Evolutionary conservation across 2,797 vertebrate genomes (phyloP).

Genomic region (Setipinna tenuifilis): DNA sequence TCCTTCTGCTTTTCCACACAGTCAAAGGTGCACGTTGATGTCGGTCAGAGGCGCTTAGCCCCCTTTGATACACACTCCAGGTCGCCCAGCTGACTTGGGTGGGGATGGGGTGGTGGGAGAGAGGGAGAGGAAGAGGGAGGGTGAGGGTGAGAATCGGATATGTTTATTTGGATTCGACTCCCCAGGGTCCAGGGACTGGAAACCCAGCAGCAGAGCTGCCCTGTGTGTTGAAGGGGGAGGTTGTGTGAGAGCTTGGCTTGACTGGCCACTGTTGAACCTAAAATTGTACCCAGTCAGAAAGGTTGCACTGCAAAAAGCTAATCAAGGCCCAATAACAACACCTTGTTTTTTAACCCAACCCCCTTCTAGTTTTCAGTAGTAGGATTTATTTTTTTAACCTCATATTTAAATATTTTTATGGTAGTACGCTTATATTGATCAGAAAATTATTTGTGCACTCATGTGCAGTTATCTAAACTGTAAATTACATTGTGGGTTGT

Average conservation of each 20-base stretch:
- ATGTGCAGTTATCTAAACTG: no score
- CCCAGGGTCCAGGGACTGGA: constrained; percentile 46
- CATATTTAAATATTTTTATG: no score
- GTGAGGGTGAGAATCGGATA: constrained; percentile 58
- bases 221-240: not conserved
- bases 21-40: constrained; percentile 26
- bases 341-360: no score
- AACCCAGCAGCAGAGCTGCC: not conserved
- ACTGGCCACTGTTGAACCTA: no score
- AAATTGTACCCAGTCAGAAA: no score
- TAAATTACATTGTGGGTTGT: no score
- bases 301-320: no score
- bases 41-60: constrained; percentile 2
- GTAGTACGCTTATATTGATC: no score
- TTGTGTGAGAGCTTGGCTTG: not conserved
- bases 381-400: no score
- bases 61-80: constrained; percentile 5
- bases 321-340: no score
- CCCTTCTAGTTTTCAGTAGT: no score
- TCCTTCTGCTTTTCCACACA: constrained; percentile 8
- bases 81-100: constrained; percentile 54
- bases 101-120: constrained; percentile 66
- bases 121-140: constrained; percentile 57
- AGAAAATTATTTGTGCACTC: no score
- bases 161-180: constrained; percentile 66